phyloP scores from a whole-genome alignment of 2,113 vertebrate species.

The Syngnathus typhle region DNA sequence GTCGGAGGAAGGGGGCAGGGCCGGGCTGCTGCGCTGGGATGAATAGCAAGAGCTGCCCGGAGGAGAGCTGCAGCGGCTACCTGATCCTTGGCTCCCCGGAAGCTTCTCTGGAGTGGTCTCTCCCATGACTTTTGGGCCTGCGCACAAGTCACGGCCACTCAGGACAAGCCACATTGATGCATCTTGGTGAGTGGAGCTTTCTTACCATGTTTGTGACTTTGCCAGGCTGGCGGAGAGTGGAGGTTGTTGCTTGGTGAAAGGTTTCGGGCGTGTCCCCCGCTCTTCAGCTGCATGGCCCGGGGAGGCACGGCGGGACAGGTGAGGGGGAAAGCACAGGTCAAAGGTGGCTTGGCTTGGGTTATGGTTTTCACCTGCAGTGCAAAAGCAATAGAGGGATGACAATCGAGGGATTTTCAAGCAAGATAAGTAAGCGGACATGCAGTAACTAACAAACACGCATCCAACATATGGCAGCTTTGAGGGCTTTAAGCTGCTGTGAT shows the following conservation, averaged over 20 bases:
- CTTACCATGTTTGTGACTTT: slow-evolving; percentile 40
- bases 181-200: background rate
- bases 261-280: slow-evolving; percentile 25
- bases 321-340: slow-evolving; percentile 55
- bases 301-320: slow-evolving; percentile 36
- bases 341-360: slow-evolving; percentile 49
- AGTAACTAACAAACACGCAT: slow-evolving; percentile 31
- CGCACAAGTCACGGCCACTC: background rate
- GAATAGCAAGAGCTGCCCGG: slow-evolving; percentile 59
- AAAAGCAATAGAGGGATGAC: slow-evolving; percentile 28
- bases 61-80: slow-evolving; percentile 40
- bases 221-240: slow-evolving; percentile 25
- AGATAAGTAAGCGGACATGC: slow-evolving; percentile 30
- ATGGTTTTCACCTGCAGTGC: slow-evolving; percentile 72
- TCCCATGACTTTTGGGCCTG: slow-evolving; percentile 28
- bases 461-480: slow-evolving; percentile 34
- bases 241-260: slow-evolving; percentile 30
- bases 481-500: slow-evolving; percentile 6
- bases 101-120: slow-evolving; percentile 44
- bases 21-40: slow-evolving; percentile 40
- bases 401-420: slow-evolving; percentile 29
- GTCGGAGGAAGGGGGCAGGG: slow-evolving; percentile 28
- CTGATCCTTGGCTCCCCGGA: slow-evolving; percentile 27
- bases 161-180: too few species aligned
- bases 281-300: slow-evolving; percentile 41